Evolutionary conservation across 1,140 invertebrate species (phyloP).

Genomic region (Paralvinella palmiformis): DNA sequence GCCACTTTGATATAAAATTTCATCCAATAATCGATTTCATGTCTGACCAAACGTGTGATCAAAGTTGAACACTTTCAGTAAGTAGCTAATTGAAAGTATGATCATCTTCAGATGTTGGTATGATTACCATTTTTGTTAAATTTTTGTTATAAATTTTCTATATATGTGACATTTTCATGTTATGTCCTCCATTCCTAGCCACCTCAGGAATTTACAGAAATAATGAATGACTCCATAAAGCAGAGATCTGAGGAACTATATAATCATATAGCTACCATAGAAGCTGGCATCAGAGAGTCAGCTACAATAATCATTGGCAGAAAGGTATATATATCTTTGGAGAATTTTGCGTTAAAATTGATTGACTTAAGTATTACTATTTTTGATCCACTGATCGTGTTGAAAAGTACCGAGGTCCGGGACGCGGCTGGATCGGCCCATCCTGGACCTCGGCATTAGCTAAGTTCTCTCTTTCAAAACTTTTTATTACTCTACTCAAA

Average conservation of each 20-base stretch:
- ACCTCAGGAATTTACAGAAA: constrained; percentile 34
- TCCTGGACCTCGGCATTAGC: no score
- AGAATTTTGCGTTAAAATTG: background rate
- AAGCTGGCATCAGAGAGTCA: constrained; percentile 38
- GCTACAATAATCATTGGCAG: constrained; percentile 37
- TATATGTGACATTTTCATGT: background rate
- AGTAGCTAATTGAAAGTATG: no score
- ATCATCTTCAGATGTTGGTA: no score
- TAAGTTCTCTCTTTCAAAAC: no score
- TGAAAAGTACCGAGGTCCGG: no score
- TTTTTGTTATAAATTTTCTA: background rate
- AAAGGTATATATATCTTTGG: constrained; percentile 39
- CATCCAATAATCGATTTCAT: no score
- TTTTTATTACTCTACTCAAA: no score
- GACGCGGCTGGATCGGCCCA: no score
- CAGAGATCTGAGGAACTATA: constrained; percentile 29
- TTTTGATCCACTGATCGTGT: no score
- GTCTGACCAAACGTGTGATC: no score
- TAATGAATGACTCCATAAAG: constrained; percentile 32
- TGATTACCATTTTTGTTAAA: background rate
- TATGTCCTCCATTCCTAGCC: constrained; percentile 27
- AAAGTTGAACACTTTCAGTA: no score
- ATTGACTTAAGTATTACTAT: background rate
- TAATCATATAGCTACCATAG: constrained; percentile 36
- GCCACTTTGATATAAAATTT: no score